These are phyloP conservation scores for Scomberomorus guttatus DNA, from an alignment of 2,797 vertebrate species.

Conservation along the genomic window DNA sequence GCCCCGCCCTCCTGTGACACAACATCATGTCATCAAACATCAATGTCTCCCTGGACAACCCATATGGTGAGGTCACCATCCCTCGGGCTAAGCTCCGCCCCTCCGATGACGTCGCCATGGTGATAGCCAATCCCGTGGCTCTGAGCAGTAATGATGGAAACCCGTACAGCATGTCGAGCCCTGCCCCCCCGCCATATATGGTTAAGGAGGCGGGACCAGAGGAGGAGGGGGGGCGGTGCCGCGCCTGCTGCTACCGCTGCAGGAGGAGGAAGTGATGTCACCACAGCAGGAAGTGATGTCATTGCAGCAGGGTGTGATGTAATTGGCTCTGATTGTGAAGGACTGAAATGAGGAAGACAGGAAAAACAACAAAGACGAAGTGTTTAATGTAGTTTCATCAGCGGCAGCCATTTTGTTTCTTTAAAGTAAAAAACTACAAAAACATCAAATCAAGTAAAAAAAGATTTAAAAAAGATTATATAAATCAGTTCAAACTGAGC, in stretches of 20 bases:
- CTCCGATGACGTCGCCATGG: slow-evolving; percentile 36
- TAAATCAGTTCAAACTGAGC: too few relatives aligned
- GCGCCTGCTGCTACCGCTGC: slow-evolving; percentile 82
- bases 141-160: slow-evolving; percentile 53
- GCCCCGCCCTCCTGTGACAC: background rate
- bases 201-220: slow-evolving; percentile 69
- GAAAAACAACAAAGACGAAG: background rate
- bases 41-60: slow-evolving; percentile 85
- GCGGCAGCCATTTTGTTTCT: slow-evolving; percentile 3
- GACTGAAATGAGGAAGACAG: background rate
- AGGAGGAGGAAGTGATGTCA: slow-evolving; percentile 76
- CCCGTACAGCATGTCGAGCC: slow-evolving; percentile 26
- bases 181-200: slow-evolving; percentile 62
- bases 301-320: background rate
- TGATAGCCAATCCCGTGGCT: slow-evolving; percentile 84
- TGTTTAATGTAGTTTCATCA: background rate
- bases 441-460: background rate
- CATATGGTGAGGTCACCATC: slow-evolving; percentile 88
- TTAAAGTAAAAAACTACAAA: too few relatives aligned
- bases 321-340: background rate
- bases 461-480: background rate
- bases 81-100: slow-evolving; percentile 87
- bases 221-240: slow-evolving; percentile 61
- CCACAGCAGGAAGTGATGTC: background rate
- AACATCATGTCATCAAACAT: slow-evolving; percentile 70